These are phyloP conservation scores for Eulemur mongoz DNA, from an alignment of 2,797 vertebrate species.

Conservation along the genomic window DNA sequence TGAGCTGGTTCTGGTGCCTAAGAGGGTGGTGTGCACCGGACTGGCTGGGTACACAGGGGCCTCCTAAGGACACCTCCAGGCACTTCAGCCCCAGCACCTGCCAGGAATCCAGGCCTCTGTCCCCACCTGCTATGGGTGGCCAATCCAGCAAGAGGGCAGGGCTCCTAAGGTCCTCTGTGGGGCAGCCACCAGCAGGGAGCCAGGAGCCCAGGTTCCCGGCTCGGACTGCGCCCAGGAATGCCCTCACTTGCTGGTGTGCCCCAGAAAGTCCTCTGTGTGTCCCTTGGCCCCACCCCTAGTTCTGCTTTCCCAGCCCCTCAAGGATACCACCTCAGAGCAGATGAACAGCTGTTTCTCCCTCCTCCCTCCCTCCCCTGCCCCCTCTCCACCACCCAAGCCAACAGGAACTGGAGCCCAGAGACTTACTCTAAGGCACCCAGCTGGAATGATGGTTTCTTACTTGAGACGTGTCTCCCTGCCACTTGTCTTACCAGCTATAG, in stretches of 20 bases:
- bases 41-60: neutral
- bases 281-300: slow-evolving; percentile 22
- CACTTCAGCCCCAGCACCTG: neutral
- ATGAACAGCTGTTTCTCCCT: slow-evolving; percentile 10
- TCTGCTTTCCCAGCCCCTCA: slow-evolving; percentile 55
- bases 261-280: neutral
- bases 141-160: neutral
- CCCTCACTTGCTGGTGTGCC: neutral
- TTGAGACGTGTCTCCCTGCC: neutral
- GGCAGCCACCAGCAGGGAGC: neutral
- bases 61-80: neutral
- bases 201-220: neutral
- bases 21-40: neutral
- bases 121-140: neutral
- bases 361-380: neutral
- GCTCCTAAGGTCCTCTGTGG: neutral
- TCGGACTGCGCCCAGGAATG: neutral
- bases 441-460: neutral
- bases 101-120: neutral
- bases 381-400: neutral
- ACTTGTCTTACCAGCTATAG: neutral
- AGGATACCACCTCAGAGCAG: neutral
- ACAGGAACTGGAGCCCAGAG: slow-evolving; percentile 16
- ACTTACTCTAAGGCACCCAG: neutral
- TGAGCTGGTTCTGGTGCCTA: neutral